Evolutionary conservation across 2,113 vertebrate species (phyloP).

Genomic region (Corapipo altera): DNA sequence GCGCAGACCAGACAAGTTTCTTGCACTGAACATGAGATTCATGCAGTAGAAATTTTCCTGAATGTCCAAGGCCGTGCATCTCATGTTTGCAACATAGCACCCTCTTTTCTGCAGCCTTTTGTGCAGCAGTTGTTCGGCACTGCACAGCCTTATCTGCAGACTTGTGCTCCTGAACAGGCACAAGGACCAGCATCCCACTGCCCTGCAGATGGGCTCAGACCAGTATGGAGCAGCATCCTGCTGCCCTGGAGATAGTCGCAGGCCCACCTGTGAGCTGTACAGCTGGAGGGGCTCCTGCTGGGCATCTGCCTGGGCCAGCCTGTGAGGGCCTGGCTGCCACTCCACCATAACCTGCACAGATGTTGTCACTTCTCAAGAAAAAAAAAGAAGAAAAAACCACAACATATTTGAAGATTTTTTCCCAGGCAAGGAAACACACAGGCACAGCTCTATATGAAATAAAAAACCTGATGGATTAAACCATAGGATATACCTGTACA

Average conservation of each 20-base stretch:
- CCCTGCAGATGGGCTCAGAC: background rate
- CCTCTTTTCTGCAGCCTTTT: background rate
- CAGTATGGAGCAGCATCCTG: background rate
- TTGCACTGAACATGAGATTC: background rate
- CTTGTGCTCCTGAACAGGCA: background rate
- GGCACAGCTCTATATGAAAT: background rate
- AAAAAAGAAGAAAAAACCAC: background rate
- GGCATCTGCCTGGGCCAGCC: background rate
- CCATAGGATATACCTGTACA: background rate
- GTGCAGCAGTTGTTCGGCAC: background rate
- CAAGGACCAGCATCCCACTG: background rate
- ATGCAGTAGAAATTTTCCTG: background rate
- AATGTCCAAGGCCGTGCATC: background rate
- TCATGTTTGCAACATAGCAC: background rate
- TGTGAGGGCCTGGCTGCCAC: background rate
- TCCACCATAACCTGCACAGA: background rate
- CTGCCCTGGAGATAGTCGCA: background rate
- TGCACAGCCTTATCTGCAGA: background rate
- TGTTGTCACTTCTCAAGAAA: background rate
- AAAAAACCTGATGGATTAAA: background rate
- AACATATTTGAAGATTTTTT: background rate
- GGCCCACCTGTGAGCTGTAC: background rate
- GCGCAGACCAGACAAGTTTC: background rate
- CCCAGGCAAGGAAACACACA: background rate
- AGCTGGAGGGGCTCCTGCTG: background rate